Evolutionary conservation across 2,888 invertebrate genomes (phyloP), one percentile per base, ranked within the genome.

Genomic region (Lithophane socia): DNA sequence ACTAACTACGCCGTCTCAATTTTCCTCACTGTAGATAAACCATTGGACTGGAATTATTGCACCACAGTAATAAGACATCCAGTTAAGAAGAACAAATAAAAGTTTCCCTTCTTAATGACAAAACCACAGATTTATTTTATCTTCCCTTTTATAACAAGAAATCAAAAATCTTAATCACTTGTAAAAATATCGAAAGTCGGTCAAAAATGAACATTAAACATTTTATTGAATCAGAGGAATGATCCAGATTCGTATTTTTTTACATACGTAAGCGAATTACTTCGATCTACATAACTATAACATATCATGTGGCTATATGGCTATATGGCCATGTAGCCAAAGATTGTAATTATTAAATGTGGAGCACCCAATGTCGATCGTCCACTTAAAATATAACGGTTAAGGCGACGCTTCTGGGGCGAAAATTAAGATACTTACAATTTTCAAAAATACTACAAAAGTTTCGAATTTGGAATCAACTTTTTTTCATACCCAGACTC

Each of bases 291-390:
- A 44, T 68, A 60, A 71, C 21, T 67, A 68, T 61, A 85, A 16
- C 44, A 16, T n/a, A 42, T 8, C 42, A 63, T 44, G n/a, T n/a
- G 13, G 63, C 42, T 44, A 10, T 65, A 64, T 42, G 2, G 16
- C 29, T 84, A 61, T 29, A 76, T 56, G 70, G 56, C 42, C 63
- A 75, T 74, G 61, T 66, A 60, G 52, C 64, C 67, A 54, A 77
- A 84, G 69, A 86, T 79, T 69, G 82, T 88, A 87, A 87, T 87
- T 86, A 84, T 83, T 81, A 61, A 82, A 87, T 88, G 79, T 87
- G 29, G 87, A 88, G 87, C 88, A 85, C 72, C 65, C 64, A 24
- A 74, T 75, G 81, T 73, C 70, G 82, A 79, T 82, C 83, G 79
- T 64, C 83, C 80, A 82, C 75, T 86, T 84, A 72, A 72, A 70